phyloP scores from a whole-genome alignment of 2,888 invertebrate genomes.

The Drosophila lutescens region DNA sequence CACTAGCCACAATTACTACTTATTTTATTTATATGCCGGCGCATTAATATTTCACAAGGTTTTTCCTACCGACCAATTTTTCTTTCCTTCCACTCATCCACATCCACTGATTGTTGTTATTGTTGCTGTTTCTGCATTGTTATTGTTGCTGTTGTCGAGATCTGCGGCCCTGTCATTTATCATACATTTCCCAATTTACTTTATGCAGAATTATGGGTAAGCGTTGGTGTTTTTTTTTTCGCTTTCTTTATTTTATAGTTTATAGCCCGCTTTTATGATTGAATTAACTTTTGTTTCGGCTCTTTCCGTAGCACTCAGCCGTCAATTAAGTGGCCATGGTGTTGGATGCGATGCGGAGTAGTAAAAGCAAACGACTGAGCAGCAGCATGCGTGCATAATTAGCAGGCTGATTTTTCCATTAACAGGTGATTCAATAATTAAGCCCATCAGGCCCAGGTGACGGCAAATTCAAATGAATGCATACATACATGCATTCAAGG shows the following conservation, averaged over 20 bases:
- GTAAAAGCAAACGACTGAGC: conserved; percentile 18
- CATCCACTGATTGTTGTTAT: conserved; percentile 23
- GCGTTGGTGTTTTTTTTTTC: conserved; percentile 13
- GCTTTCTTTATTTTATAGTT: conserved; percentile 53
- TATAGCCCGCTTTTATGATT: conserved; percentile 65
- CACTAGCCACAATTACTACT: conserved; percentile 68
- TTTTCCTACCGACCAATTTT: conserved; percentile 51
- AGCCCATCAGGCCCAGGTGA: conserved; percentile 25
- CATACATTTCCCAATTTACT: conserved; percentile 59
- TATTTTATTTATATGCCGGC: conserved; percentile 76
- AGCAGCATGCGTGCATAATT: conserved; percentile 53
- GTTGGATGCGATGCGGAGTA: neutral
- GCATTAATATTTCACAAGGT: conserved; percentile 75
- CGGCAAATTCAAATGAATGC: conserved; percentile 21
- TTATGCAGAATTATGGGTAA: conserved; percentile 47
- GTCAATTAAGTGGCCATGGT: conserved; percentile 35
- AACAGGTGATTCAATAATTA: conserved; percentile 54
- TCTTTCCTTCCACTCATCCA: conserved; percentile 24
- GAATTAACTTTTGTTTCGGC: conserved; percentile 58
- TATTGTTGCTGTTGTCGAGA: conserved; percentile 18
- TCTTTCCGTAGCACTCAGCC: conserved; percentile 29
- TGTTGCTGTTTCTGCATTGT: too few species aligned
- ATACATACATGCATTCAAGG: conserved; percentile 7
- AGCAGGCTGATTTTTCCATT: conserved; percentile 61
- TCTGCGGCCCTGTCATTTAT: conserved; percentile 47